These are phyloP conservation scores for Oxyura jamaicensis DNA, from an alignment of 2,113 vertebrate species.

Conservation along the genomic window DNA sequence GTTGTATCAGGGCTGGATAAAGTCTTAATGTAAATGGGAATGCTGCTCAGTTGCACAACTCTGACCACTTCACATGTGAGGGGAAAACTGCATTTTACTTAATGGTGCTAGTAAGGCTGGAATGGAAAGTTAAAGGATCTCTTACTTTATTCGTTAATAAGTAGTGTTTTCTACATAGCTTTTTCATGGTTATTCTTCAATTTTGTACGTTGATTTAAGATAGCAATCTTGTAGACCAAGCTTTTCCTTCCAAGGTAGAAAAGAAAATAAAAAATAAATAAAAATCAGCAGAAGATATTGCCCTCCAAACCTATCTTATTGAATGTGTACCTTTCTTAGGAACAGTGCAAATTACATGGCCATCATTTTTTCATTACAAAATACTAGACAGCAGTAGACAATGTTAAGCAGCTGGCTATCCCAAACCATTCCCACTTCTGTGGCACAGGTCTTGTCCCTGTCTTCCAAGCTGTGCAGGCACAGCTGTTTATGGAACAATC, in stretches of 20 bases:
- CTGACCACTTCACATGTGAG: neutral
- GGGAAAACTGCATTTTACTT: neutral
- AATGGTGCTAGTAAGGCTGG: neutral
- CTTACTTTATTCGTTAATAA: neutral
- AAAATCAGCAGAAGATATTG: neutral
- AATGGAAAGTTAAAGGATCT: neutral
- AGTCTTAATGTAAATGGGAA: neutral
- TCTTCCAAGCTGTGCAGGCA: neutral
- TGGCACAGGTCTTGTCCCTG: neutral
- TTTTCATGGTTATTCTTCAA: neutral
- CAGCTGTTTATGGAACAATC: neutral
- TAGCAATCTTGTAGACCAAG: neutral
- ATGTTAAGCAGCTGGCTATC: neutral
- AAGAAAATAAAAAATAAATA: too few species aligned
- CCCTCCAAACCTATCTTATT: neutral
- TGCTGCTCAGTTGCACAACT: neutral
- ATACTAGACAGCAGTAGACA: neutral
- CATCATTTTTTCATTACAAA: neutral
- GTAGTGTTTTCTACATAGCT: neutral
- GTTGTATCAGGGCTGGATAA: neutral
- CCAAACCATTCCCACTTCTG: neutral
- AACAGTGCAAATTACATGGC: neutral
- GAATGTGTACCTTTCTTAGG: neutral
- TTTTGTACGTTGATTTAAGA: neutral
- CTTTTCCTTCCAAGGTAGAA: neutral